phyloP scores from a whole-genome alignment of 1,140 invertebrate species.

The Polypedilum vanderplanki region DNA sequence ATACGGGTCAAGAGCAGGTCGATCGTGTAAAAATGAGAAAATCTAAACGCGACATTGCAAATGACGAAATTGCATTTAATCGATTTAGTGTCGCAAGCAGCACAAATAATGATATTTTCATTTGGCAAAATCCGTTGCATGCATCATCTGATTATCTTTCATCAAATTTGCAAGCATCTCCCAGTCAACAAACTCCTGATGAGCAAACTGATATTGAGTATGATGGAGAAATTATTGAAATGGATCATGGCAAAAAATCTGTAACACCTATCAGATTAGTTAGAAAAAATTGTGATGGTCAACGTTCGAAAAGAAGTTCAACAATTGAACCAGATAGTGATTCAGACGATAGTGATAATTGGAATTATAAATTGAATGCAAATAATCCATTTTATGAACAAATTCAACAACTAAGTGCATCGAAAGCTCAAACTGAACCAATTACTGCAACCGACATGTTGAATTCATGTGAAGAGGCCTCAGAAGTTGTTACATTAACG shows the following conservation, averaged over 20 bases:
- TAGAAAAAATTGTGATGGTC: conserved; percentile 23
- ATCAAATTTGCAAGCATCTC: neutral
- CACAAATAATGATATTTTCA: conserved; percentile 57
- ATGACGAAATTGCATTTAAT: conserved; percentile 32
- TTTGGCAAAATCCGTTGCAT: conserved; percentile 70
- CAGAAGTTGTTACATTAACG: conserved; percentile 48
- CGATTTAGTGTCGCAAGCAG: conserved; percentile 33
- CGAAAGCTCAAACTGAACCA: neutral
- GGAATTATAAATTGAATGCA: conserved; percentile 29
- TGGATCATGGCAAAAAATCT: conserved; percentile 55
- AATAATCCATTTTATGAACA: conserved; percentile 13
- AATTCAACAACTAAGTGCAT: conserved; percentile 1
- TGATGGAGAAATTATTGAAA: conserved; percentile 54
- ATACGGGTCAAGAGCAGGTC: conserved; percentile 38
- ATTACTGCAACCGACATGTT: neutral
- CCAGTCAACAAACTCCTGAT: conserved; percentile 53
- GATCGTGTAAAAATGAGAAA: conserved; percentile 37
- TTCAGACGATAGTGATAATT: conserved; percentile 29
- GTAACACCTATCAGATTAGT: conserved; percentile 52
- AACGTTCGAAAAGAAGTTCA: neutral
- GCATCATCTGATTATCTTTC: conserved; percentile 33
- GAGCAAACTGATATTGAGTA: conserved; percentile 61
- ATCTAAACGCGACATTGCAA: conserved; percentile 35
- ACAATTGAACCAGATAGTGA: neutral
- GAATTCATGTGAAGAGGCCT: conserved; percentile 59